Conservation (phyloP, 2,888 invertebrate species). For the Operophtera brumata region DNA sequence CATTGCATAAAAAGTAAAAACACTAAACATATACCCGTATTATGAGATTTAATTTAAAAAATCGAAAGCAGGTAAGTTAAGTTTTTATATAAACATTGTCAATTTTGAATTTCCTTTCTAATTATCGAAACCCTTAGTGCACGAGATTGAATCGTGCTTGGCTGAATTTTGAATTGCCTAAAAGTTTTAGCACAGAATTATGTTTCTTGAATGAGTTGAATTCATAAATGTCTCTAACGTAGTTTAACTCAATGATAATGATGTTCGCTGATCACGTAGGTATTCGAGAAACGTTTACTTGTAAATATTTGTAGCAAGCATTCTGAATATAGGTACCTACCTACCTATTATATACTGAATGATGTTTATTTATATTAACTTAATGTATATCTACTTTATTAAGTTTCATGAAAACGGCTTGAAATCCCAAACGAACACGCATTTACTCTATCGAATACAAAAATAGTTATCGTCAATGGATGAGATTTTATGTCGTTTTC, state of each 20-base stretch:
- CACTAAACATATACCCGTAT: no score
- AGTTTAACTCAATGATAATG: no score
- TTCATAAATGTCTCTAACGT: no score
- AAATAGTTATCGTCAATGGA: conserved; percentile 31
- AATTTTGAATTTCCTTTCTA: no score
- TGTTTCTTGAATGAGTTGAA: background rate
- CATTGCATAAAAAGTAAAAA: no score
- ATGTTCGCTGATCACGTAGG: conserved; percentile 49
- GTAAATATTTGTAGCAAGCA: conserved; percentile 62
- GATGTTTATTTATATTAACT: conserved; percentile 61
- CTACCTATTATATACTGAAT: conserved; percentile 55
- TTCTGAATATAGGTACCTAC: conserved; percentile 67
- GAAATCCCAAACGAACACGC: conserved; percentile 51
- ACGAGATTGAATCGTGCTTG: no score
- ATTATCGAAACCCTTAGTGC: no score
- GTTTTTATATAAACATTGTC: no score
- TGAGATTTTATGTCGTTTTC: conserved; percentile 60
- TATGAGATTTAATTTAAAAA: background rate
- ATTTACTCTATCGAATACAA: conserved; percentile 52
- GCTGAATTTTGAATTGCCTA: no score
- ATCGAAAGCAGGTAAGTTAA: no score
- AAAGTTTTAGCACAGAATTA: background rate
- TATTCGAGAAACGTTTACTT: conserved; percentile 34
- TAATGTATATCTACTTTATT: conserved; percentile 53
- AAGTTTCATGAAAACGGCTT: conserved; percentile 57